Evolutionary conservation across 2,888 invertebrate species (phyloP), one percentile per base, ranked within the genome.

Genomic region (Idaea biselata): DNA sequence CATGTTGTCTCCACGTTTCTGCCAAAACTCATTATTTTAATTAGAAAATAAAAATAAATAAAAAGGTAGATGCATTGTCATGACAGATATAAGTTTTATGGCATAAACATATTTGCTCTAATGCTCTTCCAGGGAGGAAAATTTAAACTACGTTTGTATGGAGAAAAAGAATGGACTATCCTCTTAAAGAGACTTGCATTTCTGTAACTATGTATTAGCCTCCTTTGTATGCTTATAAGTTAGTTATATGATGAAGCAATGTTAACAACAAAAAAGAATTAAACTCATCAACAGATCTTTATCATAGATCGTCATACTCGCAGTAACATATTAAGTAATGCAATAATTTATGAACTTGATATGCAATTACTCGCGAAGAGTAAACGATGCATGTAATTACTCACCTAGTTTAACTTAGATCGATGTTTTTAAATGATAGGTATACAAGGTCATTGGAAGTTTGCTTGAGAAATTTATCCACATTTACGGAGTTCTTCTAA

Each of bases 291-390:
- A 44, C 8, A 14, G 44, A 44, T 44, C 14, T 44, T 44, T 44
- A 44, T 44, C 44, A 44, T 44, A 44, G 44, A 44, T 44, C 44
- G 44, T 44, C 44, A 44, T 44, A 44, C 44, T 14, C 44, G 14
- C 44, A 44, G 44, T 44, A 44, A 44, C 44, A 44, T 44, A 44
- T 44, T 44, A 44, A 44, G 44, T 44, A 44, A 44, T 44, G 44
- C 44, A 44, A 44, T 44, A 44, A 44, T 44, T 44, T 44, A 44
- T 44, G 44, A 44, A 44, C 44, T 44, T 44, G 44, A 44, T 44
- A 44, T 44, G 44, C 44, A 44, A 44, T 44, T 44, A 44, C 44
- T 44, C 44, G 44, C 44, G 44, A 44, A 44, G 44, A 44, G 14
- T 44, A 44, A 44, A 44, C 44, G 44, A 44, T 44, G 44, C 44